Percentiles rank a stretch among this genome's conserved stretches.
Conservation (phyloP, 2,113 vertebrate species). For the Poicephalus gulielmi region DNA sequence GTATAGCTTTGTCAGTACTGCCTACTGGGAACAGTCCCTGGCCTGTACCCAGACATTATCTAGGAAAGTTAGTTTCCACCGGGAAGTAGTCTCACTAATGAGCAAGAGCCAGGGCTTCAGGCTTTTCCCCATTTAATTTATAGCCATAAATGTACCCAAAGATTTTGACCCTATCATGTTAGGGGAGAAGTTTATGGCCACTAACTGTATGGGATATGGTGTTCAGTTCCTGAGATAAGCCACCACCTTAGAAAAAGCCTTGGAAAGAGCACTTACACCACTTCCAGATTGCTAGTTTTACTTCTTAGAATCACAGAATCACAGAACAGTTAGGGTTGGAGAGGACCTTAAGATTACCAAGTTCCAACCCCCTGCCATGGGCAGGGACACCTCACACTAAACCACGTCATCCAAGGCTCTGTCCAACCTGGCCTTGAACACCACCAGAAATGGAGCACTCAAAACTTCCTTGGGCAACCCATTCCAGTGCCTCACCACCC, state of each 20-base stretch:
- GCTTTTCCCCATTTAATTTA: not conserved
- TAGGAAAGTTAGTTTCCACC: conserved; percentile 12
- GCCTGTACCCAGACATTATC: conserved; percentile 9
- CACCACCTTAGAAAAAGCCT: not conserved
- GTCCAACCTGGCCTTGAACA: no score
- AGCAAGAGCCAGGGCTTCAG: not conserved
- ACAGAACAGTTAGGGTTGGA: no score
- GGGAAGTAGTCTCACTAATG: not conserved
- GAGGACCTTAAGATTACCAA: no score
- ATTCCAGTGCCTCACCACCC: no score
- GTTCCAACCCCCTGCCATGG: no score
- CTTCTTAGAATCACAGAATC: not conserved
- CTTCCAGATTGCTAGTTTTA: not conserved
- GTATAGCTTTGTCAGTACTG: conserved; percentile 48
- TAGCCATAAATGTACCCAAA: not conserved
- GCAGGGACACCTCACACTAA: no score
- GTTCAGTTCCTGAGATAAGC: not conserved
- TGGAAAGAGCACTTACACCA: not conserved
- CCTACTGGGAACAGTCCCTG: conserved; percentile 26
- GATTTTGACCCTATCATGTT: not conserved
- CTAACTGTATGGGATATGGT: not conserved
- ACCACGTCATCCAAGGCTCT: no score
- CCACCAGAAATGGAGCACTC: no score
- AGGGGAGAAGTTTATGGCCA: not conserved
- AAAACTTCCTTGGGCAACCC: no score